Base-by-base conservation (phyloP, 2,888 invertebrate species). In the Rhopalosiphum nymphaeae region DNA sequence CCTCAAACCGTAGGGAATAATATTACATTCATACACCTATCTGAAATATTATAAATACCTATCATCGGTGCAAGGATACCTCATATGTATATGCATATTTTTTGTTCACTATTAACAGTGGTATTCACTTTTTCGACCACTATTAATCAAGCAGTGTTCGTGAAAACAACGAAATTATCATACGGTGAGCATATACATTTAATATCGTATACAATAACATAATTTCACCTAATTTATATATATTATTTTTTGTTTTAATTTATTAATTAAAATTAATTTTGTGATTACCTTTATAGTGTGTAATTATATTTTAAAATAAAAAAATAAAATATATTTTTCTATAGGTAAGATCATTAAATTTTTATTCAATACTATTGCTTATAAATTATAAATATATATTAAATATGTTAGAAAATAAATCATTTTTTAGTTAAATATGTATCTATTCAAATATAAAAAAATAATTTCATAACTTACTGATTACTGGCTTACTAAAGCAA, bases 1-100 rank as follows among this genome's bases (percentile, higher is more conserved):
- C 57, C 94, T 85, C 91, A 46, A 91, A 91, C 67, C n/a, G n/a
- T 36, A 29, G 61, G 67, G 46, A 53, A 29, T 42, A 67, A 87
- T 36, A 46, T 67, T 29, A 25, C 44, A 67, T 53, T 88, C 91
- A 44, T 87, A 57, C 85, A 61, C 57, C 86, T 91, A 86, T 86
- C 91, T 56, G 85, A 91, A 86, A 57, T 46, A 86, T 91, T 84
- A 84, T 25, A 86, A 85, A 91, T 84, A 78, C 78, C 36, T 36
- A n/a, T 57, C 57, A 91, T 44, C 56, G 85, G 85, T 57, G 85
- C 57, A 57, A 86, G 91, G 29, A 56, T 57, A 46, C 86, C 44
- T 46, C 46, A 86, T 46, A 44, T 29, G 36, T 78, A 36, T 78
- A 78, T 78, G 78, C 78, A 78, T 36, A 78, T 78, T 57, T 57